Conservation (phyloP, 2,888 invertebrate genomes). For the Seira musarum region DNA sequence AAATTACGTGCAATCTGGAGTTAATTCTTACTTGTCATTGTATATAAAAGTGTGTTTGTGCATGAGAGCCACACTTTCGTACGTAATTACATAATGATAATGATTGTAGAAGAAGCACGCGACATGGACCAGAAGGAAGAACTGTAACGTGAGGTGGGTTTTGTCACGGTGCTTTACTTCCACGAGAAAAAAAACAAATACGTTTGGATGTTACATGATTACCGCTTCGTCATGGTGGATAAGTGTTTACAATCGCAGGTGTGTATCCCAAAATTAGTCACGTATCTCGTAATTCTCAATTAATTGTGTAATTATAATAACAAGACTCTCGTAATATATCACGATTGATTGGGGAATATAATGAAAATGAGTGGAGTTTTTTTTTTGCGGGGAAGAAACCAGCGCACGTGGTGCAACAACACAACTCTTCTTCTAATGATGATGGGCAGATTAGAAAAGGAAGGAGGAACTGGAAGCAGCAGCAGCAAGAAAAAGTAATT, state of each 20-base stretch:
- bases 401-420: too few species aligned
- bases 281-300: slow-evolving; percentile 31
- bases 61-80: too few species aligned
- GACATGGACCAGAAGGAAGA: not conserved
- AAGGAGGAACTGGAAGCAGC: too few species aligned
- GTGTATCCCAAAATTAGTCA: slow-evolving; percentile 5
- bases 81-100: too few species aligned
- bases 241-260: not conserved
- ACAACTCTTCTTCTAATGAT: slow-evolving; percentile 36
- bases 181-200: slow-evolving; percentile 29
- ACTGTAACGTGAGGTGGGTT: not conserved
- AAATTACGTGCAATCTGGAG: too few species aligned
- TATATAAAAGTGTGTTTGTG: too few species aligned
- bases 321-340: not conserved
- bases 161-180: too few species aligned
- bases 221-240: slow-evolving; percentile 39
- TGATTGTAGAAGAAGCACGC: not conserved
- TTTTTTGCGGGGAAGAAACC: not conserved
- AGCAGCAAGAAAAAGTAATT: too few species aligned
- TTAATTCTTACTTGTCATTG: too few species aligned
- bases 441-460: slow-evolving; percentile 42
- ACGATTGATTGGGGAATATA: not conserved
- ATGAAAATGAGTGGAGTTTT: too few species aligned
- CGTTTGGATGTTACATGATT: slow-evolving; percentile 11
- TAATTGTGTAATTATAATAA: slow-evolving; percentile 28